These are phyloP conservation scores for Trisateles emortualis DNA, from an alignment of 2,888 invertebrate species.

Conservation along the genomic window DNA sequence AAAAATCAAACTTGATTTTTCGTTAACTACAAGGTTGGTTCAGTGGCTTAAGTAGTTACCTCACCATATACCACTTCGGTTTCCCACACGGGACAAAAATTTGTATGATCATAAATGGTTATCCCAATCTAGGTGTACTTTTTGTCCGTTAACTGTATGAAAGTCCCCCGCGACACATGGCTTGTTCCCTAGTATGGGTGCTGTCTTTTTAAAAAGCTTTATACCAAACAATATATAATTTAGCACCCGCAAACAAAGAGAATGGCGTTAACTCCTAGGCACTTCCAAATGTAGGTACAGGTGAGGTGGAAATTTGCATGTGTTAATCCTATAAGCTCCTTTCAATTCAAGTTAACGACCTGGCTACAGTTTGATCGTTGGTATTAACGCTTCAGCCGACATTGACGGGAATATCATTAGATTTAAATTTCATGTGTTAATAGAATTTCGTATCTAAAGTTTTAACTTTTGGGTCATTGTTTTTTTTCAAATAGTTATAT, in stretches of 20 bases:
- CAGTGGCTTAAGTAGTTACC: too few species aligned
- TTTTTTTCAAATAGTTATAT: too few species aligned
- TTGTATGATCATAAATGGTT: too few species aligned
- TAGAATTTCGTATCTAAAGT: constrained; percentile 34
- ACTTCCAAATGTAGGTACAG: constrained; percentile 42
- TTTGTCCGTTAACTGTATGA: too few species aligned
- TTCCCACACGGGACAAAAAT: too few species aligned
- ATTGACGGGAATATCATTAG: constrained; percentile 36
- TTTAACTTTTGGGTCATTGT: constrained; percentile 9
- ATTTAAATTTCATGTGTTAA: constrained; percentile 45
- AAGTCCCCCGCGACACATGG: too few species aligned
- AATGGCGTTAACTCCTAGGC: constrained; percentile 21
- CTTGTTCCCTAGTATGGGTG: too few species aligned
- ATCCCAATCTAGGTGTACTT: too few species aligned
- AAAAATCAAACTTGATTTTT: too few species aligned
- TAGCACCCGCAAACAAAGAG: constrained; percentile 20
- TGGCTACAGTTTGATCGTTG: constrained; percentile 44
- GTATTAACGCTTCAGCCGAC: constrained; percentile 38
- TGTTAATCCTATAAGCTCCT: constrained; percentile 50
- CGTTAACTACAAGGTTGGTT: too few species aligned
- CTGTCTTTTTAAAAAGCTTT: background rate
- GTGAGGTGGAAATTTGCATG: constrained; percentile 49
- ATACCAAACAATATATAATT: background rate
- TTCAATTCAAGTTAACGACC: constrained; percentile 53
- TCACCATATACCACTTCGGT: too few species aligned